These are phyloP conservation scores for Polypterus senegalus DNA, from an alignment of 2,113 vertebrate species.

Conservation along the genomic window DNA sequence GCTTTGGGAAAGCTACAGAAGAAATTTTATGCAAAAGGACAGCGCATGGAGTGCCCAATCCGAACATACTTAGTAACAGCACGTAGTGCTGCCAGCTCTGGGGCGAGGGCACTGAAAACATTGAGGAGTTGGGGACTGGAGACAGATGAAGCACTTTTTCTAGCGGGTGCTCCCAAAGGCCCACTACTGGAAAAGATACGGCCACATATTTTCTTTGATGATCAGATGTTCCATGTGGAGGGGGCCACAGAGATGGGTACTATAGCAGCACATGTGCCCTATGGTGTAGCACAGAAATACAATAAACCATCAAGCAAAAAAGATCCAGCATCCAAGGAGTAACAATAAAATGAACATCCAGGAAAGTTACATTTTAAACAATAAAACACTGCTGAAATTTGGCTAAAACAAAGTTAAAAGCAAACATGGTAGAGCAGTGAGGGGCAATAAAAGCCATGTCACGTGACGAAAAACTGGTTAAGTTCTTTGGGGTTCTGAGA, in stretches of 20 bases:
- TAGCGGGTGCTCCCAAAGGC: slow-evolving; percentile 84
- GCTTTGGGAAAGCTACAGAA: slow-evolving; percentile 83
- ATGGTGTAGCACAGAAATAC: slow-evolving; percentile 63
- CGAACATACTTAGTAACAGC: slow-evolving; percentile 88
- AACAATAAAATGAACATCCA: too few relatives aligned
- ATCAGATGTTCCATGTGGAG: slow-evolving; percentile 91
- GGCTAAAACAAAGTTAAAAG: too few relatives aligned
- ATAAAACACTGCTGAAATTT: too few relatives aligned
- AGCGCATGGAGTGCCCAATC: slow-evolving; percentile 81
- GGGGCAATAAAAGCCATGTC: too few relatives aligned
- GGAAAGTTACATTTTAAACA: too few relatives aligned
- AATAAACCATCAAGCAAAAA: slow-evolving; percentile 27
- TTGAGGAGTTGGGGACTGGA: slow-evolving; percentile 88
- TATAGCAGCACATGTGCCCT: slow-evolving; percentile 80
- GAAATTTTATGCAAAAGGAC: slow-evolving; percentile 82
- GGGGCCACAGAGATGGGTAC: slow-evolving; percentile 81
- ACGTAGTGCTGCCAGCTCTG: slow-evolving; percentile 81
- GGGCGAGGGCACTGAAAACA: slow-evolving; percentile 79
- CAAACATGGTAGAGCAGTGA: too few relatives aligned
- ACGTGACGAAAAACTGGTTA: too few relatives aligned
- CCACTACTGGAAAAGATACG: slow-evolving; percentile 83
- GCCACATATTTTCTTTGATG: slow-evolving; percentile 90
- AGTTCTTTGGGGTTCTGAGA: too few relatives aligned
- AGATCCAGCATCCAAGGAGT: slow-evolving; percentile 7
- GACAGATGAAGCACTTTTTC: slow-evolving; percentile 81